Base-by-base conservation (phyloP, 2,797 vertebrate genomes). In the Gymnocypris eckloni region DNA sequence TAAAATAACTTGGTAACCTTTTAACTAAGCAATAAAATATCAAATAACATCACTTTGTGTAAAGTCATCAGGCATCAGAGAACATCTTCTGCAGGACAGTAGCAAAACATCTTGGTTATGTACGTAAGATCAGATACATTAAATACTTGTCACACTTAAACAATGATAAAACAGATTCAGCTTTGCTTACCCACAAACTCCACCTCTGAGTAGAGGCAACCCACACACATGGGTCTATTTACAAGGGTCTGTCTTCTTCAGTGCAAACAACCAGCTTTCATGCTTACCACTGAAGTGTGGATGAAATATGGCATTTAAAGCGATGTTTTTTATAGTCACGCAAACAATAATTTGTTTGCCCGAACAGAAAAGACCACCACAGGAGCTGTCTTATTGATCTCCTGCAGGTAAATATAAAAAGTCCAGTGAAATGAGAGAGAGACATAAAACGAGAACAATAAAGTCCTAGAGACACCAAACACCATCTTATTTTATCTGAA, bases 281-380 rank as follows among this genome's bases (percentile, higher is more conserved):
- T 45, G 33, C 54, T 39, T 28, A 52, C 20, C 41, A 64, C 15
- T 16, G 37, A 81, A 83, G 18, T 39, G 54, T 56, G 33, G n/a
- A 84, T 73, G 43, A 84, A 79, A 80, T n/a, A n/a, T 64, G 33
- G 28, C 59, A 76, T 83, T 66, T 76, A 39, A 76, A 76, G 20
- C n/a, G 64, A 79, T 83, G 76, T 79, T 70, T 43, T 43, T 72
- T 48, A 37, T 78, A 39, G 59, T 37, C 67, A 75, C 45, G 25
- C 16, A 75, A 71, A 41, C 45, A 67, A 70, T 48, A 43, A n/a
- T 71, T 61, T 81, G 25, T 82, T 41, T 75, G 45, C 37, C 70
- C 67, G 11, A 75, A 48, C 8, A 78, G n/a, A 16, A 33, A 28
- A 71, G 2, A 11, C 5, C 66, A 86, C 25, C 39, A 25, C 52